These are phyloP conservation scores for Pentalonia nigronervosa DNA, from an alignment of 1,140 invertebrate species.

Conservation along the genomic window DNA sequence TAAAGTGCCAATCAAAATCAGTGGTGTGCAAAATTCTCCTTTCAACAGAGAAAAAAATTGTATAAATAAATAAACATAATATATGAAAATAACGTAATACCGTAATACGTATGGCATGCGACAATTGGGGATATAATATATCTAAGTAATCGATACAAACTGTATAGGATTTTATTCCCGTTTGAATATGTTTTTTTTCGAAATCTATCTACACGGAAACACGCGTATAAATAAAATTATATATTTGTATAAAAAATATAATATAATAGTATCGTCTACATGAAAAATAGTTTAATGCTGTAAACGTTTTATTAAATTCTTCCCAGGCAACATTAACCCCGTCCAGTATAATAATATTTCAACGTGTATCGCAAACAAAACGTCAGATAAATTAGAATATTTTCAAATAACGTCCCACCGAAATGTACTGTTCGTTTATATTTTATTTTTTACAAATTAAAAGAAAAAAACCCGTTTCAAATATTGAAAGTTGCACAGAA, in stretches of 20 bases:
- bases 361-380: neutral
- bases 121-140: neutral
- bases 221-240: neutral
- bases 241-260: neutral
- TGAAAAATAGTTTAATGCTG: neutral
- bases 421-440: neutral
- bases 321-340: neutral
- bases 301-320: neutral
- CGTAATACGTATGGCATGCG: neutral
- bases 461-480: neutral
- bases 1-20: neutral
- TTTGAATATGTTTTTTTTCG: neutral
- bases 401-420: neutral
- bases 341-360: neutral
- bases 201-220: neutral
- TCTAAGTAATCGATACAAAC: neutral
- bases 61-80: slow-evolving; percentile 11
- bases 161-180: neutral
- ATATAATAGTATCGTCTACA: neutral
- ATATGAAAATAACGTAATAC: neutral
- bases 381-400: neutral
- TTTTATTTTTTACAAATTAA: neutral
- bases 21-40: neutral
- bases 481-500: neutral
- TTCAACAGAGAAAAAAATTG: neutral